phyloP scores from a whole-genome alignment of 2,888 invertebrate genomes.

The Heliconius ethilla region DNA sequence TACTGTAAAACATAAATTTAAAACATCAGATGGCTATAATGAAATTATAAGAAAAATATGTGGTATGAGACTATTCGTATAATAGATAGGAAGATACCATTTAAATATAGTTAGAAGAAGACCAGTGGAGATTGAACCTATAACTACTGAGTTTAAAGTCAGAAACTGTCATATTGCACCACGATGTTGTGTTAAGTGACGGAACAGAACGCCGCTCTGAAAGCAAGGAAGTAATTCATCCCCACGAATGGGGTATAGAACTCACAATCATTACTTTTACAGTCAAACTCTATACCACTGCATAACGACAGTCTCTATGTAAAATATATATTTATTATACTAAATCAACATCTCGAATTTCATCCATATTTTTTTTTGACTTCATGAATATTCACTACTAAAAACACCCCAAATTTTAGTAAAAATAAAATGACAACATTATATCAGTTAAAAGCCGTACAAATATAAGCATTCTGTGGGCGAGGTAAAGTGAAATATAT shows the following conservation, averaged over 20 bases:
- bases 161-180: neutral
- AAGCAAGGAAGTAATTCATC: neutral
- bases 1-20: too few species aligned
- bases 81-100: neutral
- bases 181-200: neutral
- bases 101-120: neutral
- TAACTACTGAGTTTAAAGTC: neutral
- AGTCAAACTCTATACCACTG: neutral
- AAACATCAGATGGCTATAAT: neutral
- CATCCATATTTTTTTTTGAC: neutral
- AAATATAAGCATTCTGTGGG: neutral
- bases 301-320: neutral
- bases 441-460: neutral
- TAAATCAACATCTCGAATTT: neutral
- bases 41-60: constrained; percentile 1
- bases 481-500: neutral
- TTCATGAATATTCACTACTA: neutral
- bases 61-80: neutral
- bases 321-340: neutral
- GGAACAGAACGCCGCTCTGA: neutral
- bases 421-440: neutral
- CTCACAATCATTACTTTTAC: neutral
- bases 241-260: too few species aligned
- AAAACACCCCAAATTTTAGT: neutral
- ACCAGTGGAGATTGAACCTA: neutral